Evolutionary conservation across 1,140 invertebrate genomes (phyloP).

Genomic region (Homalodisca vitripennis): DNA sequence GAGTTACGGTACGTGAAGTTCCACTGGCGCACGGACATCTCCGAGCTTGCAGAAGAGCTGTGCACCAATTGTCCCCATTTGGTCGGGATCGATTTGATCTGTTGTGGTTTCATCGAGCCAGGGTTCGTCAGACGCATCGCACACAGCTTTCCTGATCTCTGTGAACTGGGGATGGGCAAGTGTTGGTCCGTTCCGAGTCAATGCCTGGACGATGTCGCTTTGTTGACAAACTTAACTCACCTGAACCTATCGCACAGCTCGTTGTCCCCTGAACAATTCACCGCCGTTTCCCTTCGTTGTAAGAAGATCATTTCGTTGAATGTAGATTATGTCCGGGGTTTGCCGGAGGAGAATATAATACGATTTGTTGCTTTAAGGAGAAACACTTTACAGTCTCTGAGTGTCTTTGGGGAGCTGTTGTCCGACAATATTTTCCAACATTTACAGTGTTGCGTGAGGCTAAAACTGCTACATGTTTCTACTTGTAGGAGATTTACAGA

Average conservation of each 20-base stretch:
- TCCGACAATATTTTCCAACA: conserved; percentile 24
- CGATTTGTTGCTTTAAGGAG: conserved; percentile 20
- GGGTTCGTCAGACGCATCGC: neutral
- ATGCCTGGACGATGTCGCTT: conserved; percentile 19
- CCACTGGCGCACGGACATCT: conserved; percentile 14
- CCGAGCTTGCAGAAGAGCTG: neutral
- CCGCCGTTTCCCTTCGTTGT: conserved; percentile 17
- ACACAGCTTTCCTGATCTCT: conserved; percentile 7
- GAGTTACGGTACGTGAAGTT: neutral
- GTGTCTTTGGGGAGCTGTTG: conserved; percentile 29
- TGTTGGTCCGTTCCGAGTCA: conserved; percentile 27
- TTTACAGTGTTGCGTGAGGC: conserved; percentile 22
- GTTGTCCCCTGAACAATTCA: neutral
- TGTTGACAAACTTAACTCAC: conserved; percentile 8
- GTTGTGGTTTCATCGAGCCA: conserved; percentile 16
- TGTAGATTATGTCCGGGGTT: conserved; percentile 29
- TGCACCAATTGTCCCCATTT: conserved; percentile 2
- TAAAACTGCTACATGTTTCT: conserved; percentile 29
- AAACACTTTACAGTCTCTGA: conserved; percentile 8
- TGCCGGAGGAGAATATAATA: conserved; percentile 30
- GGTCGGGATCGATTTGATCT: conserved; percentile 3
- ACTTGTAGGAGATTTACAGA: conserved; percentile 27
- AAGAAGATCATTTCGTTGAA: conserved; percentile 25
- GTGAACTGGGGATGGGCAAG: conserved; percentile 24
- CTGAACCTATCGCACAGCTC: conserved; percentile 18